phyloP scores from a whole-genome alignment of 2,113 vertebrate species.

The Myocastor coypus region DNA sequence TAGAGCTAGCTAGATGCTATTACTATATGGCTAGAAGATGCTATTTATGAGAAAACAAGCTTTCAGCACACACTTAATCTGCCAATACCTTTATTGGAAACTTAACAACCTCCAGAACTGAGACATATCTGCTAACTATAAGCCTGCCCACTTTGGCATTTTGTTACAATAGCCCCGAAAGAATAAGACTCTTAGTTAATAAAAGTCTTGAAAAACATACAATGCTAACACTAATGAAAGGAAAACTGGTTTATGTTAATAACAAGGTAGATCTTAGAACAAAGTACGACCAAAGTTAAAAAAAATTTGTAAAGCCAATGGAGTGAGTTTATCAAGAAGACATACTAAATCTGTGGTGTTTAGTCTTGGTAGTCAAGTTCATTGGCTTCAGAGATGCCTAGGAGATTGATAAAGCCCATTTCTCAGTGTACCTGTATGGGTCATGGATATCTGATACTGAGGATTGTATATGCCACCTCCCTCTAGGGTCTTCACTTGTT shows the following conservation, averaged over 20 bases:
- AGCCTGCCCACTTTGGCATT: background rate
- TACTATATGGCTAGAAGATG: background rate
- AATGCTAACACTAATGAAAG: background rate
- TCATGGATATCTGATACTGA: background rate
- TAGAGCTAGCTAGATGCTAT: background rate
- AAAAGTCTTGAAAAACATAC: background rate
- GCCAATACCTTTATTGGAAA: background rate
- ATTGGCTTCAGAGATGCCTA: background rate
- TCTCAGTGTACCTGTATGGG: background rate
- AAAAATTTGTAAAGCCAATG: slow-evolving; percentile 34
- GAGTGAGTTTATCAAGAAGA: background rate
- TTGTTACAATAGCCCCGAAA: background rate
- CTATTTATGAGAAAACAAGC: background rate
- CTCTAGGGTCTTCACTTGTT: background rate
- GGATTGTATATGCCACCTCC: background rate
- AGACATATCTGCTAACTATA: background rate
- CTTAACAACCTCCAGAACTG: background rate
- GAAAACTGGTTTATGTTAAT: background rate
- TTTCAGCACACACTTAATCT: background rate
- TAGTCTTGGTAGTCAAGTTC: background rate
- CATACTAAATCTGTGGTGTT: background rate
- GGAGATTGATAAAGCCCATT: background rate
- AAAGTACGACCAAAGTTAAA: background rate
- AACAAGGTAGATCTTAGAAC: background rate
- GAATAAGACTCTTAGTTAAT: background rate